phyloP scores from a whole-genome alignment of 2,888 invertebrate genomes.

The Vanessa cardui region DNA sequence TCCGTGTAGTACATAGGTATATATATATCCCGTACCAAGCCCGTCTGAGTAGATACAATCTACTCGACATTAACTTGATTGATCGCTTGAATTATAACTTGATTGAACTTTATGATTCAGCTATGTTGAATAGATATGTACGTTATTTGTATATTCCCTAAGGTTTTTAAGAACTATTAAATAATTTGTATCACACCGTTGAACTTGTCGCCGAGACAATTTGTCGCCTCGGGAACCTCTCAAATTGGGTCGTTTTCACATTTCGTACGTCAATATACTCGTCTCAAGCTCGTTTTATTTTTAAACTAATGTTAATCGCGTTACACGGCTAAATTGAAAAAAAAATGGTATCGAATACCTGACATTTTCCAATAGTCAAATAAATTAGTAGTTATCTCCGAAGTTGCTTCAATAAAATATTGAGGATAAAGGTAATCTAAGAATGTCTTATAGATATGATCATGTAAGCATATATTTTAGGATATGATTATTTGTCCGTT shows the following conservation, averaged over 20 bases:
- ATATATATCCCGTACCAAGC: neutral
- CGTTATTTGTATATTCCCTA: neutral
- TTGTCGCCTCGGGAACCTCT: constrained; percentile 52
- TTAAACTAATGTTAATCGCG: neutral
- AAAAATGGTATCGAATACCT: neutral
- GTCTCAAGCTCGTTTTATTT: too few relatives aligned
- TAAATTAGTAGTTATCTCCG: too few relatives aligned
- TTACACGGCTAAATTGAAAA: neutral
- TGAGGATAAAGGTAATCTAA: neutral
- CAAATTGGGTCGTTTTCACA: constrained; percentile 55
- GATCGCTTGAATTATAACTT: neutral
- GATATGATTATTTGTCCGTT: neutral
- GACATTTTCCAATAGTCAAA: too few relatives aligned
- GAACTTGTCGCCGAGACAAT: constrained; percentile 53
- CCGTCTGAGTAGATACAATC: neutral
- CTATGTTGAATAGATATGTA: neutral
- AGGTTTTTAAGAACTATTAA: constrained; percentile 1
- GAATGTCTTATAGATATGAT: neutral
- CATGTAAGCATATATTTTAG: neutral
- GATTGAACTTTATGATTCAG: neutral
- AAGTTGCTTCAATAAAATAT: neutral
- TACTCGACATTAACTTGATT: neutral
- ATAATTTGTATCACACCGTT: constrained; percentile 42
- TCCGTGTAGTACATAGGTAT: neutral
- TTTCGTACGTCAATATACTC: neutral